Base-by-base conservation (phyloP, 1,140 invertebrate species). In the Magallana gigas region DNA sequence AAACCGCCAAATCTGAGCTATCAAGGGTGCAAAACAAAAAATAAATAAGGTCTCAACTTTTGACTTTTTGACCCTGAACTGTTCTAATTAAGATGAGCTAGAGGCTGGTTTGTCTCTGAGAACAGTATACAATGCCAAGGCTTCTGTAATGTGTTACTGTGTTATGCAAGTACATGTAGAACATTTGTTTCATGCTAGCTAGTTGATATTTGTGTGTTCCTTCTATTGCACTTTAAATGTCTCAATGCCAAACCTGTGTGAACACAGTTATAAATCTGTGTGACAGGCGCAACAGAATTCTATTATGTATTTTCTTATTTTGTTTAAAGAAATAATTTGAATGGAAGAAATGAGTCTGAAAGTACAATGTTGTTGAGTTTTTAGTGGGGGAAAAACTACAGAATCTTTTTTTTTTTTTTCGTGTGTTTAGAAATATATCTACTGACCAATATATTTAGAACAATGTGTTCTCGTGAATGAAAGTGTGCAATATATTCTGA, bases 401-500 rank as follows among this genome's bases (percentile, higher is more conserved):
- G 36, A 48, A 48, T 48, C 5, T 5, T 48, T 48, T 48, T 48
- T 48, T 48, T 48, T 48, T 23, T 23, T 23, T 23, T 23, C 23
- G 23, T 23, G 23, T 16, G 62, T 64, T 4, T 14, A 16, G 18
- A 4, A 48, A 48, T 48, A 14, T 64, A 16, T 18, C 36, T 57
- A 48, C 36, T 56, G 48, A 83, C 81, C 12, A 83, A 83, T 83
- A 18, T 57, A n/a, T 83, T 48, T 57, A 11, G 14, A 57, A 83
- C 14, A 83, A 18, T 58, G 81, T 83, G 57, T 57, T 83, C 81
- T 29, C 14, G 29, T 29, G 12, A 48, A 76, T 11, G 9, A 36
- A 12, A 76, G 68, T 48, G 81, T 83, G 57, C 81, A 83, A 57
- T 83, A 83, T 83, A 6, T 0, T n/a, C 16, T 83, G 8, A 57